Evolutionary conservation across 1,140 invertebrate species (phyloP).

Genomic region (Asobara japonica): DNA sequence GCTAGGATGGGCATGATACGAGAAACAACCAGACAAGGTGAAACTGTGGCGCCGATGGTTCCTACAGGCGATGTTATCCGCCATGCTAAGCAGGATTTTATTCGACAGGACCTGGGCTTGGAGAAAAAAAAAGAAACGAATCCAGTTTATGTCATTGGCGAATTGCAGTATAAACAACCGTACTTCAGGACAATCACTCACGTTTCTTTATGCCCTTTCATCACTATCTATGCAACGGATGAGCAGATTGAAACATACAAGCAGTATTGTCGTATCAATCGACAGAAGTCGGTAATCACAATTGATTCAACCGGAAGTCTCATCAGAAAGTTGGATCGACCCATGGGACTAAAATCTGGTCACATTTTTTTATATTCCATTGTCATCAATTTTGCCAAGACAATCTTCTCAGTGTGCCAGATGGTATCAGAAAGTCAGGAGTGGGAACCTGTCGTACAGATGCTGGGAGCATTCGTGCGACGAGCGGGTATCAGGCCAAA

Average conservation of each 20-base stretch:
- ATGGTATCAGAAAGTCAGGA: background rate
- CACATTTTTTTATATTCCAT: background rate
- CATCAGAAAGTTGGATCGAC: background rate
- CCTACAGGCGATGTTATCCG: background rate
- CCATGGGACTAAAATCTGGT: background rate
- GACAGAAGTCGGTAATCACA: background rate
- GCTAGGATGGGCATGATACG: background rate
- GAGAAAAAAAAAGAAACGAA: background rate
- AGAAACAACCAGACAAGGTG: background rate
- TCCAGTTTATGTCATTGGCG: background rate
- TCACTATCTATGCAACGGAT: background rate
- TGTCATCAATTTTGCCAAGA: background rate
- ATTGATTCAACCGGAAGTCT: background rate
- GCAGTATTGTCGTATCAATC: background rate
- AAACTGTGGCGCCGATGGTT: background rate
- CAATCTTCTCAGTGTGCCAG: background rate
- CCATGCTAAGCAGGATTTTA: background rate
- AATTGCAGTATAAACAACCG: background rate
- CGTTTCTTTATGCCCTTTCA: background rate
- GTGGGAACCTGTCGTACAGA: background rate
- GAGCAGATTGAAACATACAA: background rate
- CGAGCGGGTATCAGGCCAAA: background rate
- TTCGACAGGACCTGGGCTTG: background rate
- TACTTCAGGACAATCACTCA: background rate
- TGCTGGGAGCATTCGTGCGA: background rate